Conservation (phyloP, 1,140 invertebrate species). For the Aphidius gifuensis region DNA sequence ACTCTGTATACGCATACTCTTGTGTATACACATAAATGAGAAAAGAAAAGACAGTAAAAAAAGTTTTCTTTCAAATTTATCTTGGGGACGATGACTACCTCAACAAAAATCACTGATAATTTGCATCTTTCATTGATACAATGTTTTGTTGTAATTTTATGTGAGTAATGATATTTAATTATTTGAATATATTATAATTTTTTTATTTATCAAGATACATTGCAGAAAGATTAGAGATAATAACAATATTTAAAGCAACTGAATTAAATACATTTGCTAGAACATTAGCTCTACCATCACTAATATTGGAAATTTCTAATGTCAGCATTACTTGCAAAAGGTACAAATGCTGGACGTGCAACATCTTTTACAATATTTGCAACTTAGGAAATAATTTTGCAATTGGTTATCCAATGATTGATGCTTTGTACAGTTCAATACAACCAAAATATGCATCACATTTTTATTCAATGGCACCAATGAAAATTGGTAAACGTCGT, state of each 20-base stretch:
- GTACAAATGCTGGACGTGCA: conserved; percentile 75
- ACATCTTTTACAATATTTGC: conserved; percentile 93
- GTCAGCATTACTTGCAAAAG: conserved; percentile 82
- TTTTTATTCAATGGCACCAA: conserved; percentile 90
- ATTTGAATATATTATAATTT: conserved; percentile 15
- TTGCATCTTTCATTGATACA: conserved; percentile 85
- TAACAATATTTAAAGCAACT: conserved; percentile 79
- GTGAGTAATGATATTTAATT: conserved; percentile 56
- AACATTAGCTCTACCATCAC: conserved; percentile 85
- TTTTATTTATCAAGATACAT: conserved; percentile 71
- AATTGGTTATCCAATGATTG: conserved; percentile 89
- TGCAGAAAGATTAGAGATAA: conserved; percentile 82
- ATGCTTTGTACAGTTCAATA: conserved; percentile 68
- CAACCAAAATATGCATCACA: conserved; percentile 90
- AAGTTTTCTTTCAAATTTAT: not conserved
- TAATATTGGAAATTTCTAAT: conserved; percentile 92
- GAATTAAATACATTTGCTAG: conserved; percentile 91
- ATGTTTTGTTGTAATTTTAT: conserved; percentile 88
- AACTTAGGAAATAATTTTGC: conserved; percentile 98
- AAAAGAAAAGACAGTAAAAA: no score
- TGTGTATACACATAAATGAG: no score
- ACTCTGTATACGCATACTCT: no score
- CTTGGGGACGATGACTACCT: no score
- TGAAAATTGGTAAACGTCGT: conserved; percentile 76
- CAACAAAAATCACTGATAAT: conserved; percentile 64